Conservation (phyloP, 2,113 vertebrate species). For the Mus musculus region DNA sequence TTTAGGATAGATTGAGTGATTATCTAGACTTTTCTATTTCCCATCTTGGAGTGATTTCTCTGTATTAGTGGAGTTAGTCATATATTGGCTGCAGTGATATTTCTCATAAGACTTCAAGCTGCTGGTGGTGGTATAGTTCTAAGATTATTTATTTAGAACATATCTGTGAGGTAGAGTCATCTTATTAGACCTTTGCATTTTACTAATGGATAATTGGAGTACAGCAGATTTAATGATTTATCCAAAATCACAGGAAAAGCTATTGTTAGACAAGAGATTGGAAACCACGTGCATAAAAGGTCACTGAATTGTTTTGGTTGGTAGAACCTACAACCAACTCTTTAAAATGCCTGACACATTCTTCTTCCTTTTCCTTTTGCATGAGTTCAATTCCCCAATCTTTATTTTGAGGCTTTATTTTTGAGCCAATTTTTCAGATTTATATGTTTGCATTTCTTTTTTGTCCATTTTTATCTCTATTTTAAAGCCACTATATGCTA, state of each 20-base stretch:
- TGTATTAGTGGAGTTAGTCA: conserved; percentile 46
- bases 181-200: conserved; percentile 60
- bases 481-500: conserved; percentile 13
- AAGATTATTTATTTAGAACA: conserved; percentile 59
- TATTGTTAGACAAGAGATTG: conserved; percentile 54
- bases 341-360: conserved; percentile 51
- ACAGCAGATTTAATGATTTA: conserved; percentile 12
- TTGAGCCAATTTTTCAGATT: conserved; percentile 59
- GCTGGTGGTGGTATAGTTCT: not conserved
- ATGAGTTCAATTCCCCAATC: conserved; percentile 15
- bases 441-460: conserved; percentile 12
- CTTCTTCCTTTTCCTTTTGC: not conserved
- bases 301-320: conserved; percentile 51
- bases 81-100: conserved; percentile 41
- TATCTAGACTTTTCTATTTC: conserved; percentile 46
- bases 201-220: conserved; percentile 50
- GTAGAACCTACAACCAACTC: conserved; percentile 53
- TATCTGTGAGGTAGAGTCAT: conserved; percentile 11
- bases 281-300: conserved; percentile 24
- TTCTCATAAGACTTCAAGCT: conserved; percentile 52
- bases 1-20: conserved; percentile 28
- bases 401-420: conserved; percentile 54
- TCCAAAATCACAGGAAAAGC: conserved; percentile 32
- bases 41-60: conserved; percentile 58
- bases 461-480: conserved; percentile 30